These are phyloP conservation scores for Dasyurus viverrinus DNA, from an alignment of 2,113 vertebrate genomes.

Conservation along the genomic window DNA sequence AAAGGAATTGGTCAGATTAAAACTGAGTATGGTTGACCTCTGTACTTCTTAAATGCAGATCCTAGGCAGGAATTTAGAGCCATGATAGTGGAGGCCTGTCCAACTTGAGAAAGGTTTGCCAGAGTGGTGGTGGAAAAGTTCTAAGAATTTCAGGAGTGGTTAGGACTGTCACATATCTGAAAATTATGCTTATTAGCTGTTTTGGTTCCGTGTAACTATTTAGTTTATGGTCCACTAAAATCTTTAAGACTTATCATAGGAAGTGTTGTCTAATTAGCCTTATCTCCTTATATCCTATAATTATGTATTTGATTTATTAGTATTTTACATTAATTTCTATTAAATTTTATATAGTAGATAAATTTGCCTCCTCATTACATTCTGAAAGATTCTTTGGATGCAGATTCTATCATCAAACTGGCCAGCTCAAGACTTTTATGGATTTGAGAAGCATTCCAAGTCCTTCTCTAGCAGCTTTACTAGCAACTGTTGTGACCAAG, in stretches of 20 bases:
- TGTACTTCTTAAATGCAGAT: neutral
- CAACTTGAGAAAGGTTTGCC: neutral
- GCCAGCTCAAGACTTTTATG: neutral
- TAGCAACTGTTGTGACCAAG: neutral
- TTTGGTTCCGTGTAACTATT: too few relatives aligned
- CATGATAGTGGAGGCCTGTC: neutral
- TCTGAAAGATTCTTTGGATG: too few relatives aligned
- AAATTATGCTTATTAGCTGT: neutral
- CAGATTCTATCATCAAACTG: neutral
- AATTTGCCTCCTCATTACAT: too few relatives aligned
- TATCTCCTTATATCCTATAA: neutral
- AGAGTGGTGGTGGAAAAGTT: too few relatives aligned
- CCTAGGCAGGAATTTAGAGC: neutral
- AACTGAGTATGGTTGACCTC: neutral
- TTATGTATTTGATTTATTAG: too few relatives aligned
- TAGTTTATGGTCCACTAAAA: neutral
- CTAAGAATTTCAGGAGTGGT: neutral
- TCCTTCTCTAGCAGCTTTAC: neutral
- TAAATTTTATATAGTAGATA: neutral
- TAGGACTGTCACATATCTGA: neutral
- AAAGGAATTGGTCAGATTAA: neutral
- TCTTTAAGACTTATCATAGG: neutral
- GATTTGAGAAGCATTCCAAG: neutral
- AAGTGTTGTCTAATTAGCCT: neutral
- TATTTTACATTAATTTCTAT: neutral